Evolutionary conservation across 2,797 vertebrate species (phyloP), one percentile per base, ranked within the genome.

Genomic region (Cichlasoma orientale): DNA sequence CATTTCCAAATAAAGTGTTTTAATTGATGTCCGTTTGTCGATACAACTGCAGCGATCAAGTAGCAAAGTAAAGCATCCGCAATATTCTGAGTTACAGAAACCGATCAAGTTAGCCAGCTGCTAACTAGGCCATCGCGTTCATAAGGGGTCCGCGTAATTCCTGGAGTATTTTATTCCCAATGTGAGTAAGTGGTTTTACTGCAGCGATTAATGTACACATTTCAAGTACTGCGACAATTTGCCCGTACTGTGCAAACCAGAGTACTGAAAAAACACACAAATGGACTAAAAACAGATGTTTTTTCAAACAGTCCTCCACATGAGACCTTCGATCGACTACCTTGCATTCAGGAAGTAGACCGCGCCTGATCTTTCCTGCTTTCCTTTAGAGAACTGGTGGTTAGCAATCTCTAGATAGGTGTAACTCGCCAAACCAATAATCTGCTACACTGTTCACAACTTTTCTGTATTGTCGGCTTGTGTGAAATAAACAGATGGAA

Each of bases 341-440:
- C 78, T 72, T 56, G 38, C 56, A 56, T 84, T 79, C 92, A 91
- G 93, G 91, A 92, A 91, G 57, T 94, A 94, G 94, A 85, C 94
- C 0, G 81, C 1, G n/a, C 85, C 90, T 36, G 57, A 47, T 70
- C 77, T 63, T 82, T 55, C 75, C 83, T 86, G 86, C 47, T 69
- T 78, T 78, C 10, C 56, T 74, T 78, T 78, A 87, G 82, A 88
- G 82, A 33, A 27, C 68, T 68, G 9, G 13, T 72, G 56, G 21
- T 78, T 86, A 77, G 21, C 72, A 68, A 77, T 10, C 70, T 55
- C 7, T 27, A 56, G 23, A 79, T 85, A n/a, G 6, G 9, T 27
- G 71, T 72, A 61, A 75, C 18, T 63, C 41, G 18, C 18, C 9
- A 25, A 75, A 83, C 14, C 74, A 44, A 54, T 14, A 66, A 5